phyloP scores from a whole-genome alignment of 1,140 invertebrate genomes.

The Euwallacea similis region DNA sequence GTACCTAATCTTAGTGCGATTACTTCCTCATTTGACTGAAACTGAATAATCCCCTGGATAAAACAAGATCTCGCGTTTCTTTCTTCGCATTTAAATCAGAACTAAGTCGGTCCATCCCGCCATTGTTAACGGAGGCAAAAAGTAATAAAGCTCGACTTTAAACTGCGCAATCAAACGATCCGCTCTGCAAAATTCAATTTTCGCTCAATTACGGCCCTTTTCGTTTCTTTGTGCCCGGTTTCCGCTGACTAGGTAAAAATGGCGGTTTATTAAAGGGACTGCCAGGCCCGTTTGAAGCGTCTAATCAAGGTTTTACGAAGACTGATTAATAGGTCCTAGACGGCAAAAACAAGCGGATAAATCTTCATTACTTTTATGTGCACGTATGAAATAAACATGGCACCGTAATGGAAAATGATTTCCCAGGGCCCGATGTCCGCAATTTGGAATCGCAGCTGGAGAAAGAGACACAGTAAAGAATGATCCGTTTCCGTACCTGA shows the following conservation, averaged over 20 bases:
- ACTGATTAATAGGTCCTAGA: slow-evolving; percentile 6
- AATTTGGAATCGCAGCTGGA: neutral
- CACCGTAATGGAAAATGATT: neutral
- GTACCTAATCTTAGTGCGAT: too few relatives aligned
- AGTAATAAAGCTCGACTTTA: slow-evolving; percentile 9
- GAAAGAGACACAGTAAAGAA: slow-evolving; percentile 12
- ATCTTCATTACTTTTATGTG: neutral
- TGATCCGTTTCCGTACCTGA: slow-evolving; percentile 15
- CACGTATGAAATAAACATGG: neutral
- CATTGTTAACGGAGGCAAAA: slow-evolving; percentile 8
- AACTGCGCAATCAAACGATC: slow-evolving; percentile 17
- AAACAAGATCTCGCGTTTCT: too few relatives aligned
- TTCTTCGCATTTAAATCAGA: too few relatives aligned
- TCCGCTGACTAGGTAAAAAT: slow-evolving; percentile 16
- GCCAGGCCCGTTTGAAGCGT: slow-evolving; percentile 3
- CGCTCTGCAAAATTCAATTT: slow-evolving; percentile 15
- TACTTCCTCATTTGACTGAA: too few relatives aligned
- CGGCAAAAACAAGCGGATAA: too few relatives aligned
- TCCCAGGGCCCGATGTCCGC: neutral
- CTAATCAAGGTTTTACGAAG: neutral
- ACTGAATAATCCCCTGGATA: too few relatives aligned
- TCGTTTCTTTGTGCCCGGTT: slow-evolving; percentile 12
- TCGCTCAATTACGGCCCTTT: slow-evolving; percentile 18
- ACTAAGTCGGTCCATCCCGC: neutral
- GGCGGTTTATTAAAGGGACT: slow-evolving; percentile 12